These are phyloP conservation scores for Isaurus tuberculatus DNA, from an alignment of 92 coral and sea anemone genomes.

Conservation along the genomic window DNA sequence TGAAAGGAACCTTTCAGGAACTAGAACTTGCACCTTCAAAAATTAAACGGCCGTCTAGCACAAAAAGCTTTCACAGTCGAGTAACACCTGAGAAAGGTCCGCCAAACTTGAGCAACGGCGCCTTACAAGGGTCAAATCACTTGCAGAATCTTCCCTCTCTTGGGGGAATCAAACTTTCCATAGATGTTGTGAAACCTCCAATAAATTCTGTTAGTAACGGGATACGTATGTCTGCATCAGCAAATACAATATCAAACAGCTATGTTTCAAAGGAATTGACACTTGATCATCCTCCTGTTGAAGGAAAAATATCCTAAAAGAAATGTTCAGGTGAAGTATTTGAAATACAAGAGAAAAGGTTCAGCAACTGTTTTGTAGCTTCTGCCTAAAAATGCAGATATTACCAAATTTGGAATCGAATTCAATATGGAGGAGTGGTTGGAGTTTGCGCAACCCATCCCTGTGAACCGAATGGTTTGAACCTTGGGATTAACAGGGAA, in stretches of 20 bases:
- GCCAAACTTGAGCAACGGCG: background rate
- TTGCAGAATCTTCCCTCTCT: background rate
- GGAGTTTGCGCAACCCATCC: no score
- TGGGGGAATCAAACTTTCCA: background rate
- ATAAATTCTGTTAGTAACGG: background rate
- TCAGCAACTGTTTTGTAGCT: background rate
- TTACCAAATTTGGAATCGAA: no score
- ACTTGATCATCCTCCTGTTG: background rate
- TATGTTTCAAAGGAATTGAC: conserved; percentile 7
- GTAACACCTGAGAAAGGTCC: conserved; percentile 45
- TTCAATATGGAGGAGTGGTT: no score
- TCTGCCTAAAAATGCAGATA: no score
- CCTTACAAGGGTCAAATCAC: background rate
- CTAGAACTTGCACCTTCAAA: background rate
- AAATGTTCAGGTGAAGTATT: no score
- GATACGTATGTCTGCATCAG: background rate
- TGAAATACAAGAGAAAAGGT: background rate
- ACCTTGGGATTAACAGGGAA: no score
- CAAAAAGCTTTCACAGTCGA: conserved; percentile 56
- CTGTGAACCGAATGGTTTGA: no score
- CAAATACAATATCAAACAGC: background rate
- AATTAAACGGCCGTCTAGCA: conserved; percentile 45
- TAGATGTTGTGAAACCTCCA: background rate
- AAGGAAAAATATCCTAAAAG: background rate
- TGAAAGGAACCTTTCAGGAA: conserved; percentile 21